Base-by-base conservation (phyloP, 2,888 invertebrate genomes). In the Himalopsyche anomala region DNA sequence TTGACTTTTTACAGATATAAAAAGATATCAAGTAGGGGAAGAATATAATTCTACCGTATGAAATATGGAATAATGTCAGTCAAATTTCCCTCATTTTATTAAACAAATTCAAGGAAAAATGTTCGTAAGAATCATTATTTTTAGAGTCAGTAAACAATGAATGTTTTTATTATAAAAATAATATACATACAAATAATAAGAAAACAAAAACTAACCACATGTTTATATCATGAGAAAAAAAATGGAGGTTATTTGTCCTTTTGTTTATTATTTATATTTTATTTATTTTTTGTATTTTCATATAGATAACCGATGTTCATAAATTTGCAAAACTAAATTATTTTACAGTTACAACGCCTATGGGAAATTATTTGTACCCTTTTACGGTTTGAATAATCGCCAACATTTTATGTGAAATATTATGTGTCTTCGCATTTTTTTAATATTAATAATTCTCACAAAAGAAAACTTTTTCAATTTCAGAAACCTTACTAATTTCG, bases 331-430 rank as follows among this genome's bases (percentile, higher is more conserved):
- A 56, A 19, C 19, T 19, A 62, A 62, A 62, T 62, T 51, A 51
- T 51, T 51, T 51, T 51, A 19, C 11, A 19, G 62, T 19, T 62
- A 62, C 28, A 28, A 19, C 62, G 62, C 62, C 62, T 62, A 19
- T 62, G 62, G 62, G 62, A 62, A 62, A 62, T 62, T 62, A 62
- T 62, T 62, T 9, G 62, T 11, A 62, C 62, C 62, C 19, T 62
- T 62, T 62, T 11, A 28, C 19, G 9, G 62, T 19, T 62, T 62
- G 62, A 62, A 62, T 62, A 62, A 62, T 62, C 62, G 62, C 62
- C 62, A 62, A 19, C 62, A 19, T 19, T 62, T 62, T 62, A 62
- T n/a, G 11, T 62, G 62, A 62, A 62, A 62, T 62, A 62, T 62
- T 62, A 62, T 19, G 19, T 62, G 62, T 62, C 62, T 28, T 62